Base-by-base conservation (phyloP, 2,888 invertebrate genomes). In the Neocrepidodera transversa region DNA sequence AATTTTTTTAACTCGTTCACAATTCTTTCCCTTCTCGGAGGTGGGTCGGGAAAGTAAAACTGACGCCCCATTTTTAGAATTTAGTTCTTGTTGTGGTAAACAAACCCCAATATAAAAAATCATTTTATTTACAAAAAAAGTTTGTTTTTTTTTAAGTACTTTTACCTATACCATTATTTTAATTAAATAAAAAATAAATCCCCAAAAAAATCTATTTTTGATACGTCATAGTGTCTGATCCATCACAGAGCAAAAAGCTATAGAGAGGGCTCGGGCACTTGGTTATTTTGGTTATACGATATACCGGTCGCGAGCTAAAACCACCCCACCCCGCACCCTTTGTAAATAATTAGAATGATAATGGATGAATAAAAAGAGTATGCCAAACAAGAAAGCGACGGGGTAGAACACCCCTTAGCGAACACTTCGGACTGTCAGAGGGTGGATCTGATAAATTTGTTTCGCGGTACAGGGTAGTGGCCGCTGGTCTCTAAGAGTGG, bases 281-380 rank as follows among this genome's bases (percentile, higher is more conserved):
- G 78, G 79, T 76, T 78, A 74, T 76, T 77, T 77, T 72, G 78
- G 79, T 78, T 77, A 78, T 77, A 73, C 68, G 78, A 79, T 76
- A 75, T 73, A 70, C 65, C 70, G 63, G 68, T 16, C 11, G 14
- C 30, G 30, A 6, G 11, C 16, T 8, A 10, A 5, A 13, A 3
- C 40, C 20, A 17, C 32, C 6, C 18, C 68, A 63, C 71, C 73
- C 72, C 74, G 73, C 74, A 74, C 72, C 72, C 72, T 73, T 72
- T 74, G 75, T 74, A 75, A 77, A 79, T 80, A 79, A 80, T 80
- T 80, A 79, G 78, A 79, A 79, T 79, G 77, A 80, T 80, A 80
- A 80, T 80, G 75, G 78, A 71, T 71, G 76, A 75, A 78, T 76
- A 78, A 79, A 79, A 79, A 78, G 75, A 75, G 76, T 75, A 74